Evolutionary conservation across 1,140 invertebrate species (phyloP).

Genomic region (Chymomyza costata): DNA sequence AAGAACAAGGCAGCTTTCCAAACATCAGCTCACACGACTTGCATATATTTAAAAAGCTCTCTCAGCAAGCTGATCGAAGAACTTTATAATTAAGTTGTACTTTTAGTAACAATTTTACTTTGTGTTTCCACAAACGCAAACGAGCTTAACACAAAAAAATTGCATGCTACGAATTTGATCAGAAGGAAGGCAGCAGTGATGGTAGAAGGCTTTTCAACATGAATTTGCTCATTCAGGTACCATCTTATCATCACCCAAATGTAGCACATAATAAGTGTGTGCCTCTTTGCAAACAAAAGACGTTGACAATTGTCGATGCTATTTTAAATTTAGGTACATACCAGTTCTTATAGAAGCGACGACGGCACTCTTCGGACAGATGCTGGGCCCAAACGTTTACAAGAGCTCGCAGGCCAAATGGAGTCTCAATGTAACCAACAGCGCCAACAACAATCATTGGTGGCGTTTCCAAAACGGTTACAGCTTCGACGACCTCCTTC

Average conservation of each 20-base stretch:
- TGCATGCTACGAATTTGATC: conserved; percentile 42
- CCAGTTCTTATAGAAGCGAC: conserved; percentile 99
- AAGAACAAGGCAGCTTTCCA: not conserved
- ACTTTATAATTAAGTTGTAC: conserved; percentile 74
- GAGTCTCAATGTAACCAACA: conserved; percentile 99
- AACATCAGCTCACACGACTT: conserved; percentile 75
- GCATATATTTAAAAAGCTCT: conserved; percentile 77
- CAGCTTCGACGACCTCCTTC: conserved; percentile 99
- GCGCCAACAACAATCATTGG: conserved; percentile 98
- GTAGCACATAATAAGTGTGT: too few species aligned
- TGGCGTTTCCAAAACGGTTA: conserved; percentile 98
- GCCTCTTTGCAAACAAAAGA: too few species aligned
- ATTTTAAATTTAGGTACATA: conserved; percentile 80
- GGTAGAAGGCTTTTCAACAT: conserved; percentile 63
- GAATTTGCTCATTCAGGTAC: conserved; percentile 65
- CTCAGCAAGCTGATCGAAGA: conserved; percentile 81
- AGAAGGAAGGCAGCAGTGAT: conserved; percentile 75
- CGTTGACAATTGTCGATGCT: conserved; percentile 61
- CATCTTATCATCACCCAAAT: conserved; percentile 72
- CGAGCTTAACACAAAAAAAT: not conserved
- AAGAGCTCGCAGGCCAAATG: conserved; percentile 94
- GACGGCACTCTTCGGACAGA: conserved; percentile 97
- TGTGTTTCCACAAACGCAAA: conserved; percentile 8
- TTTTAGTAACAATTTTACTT: conserved; percentile 37
- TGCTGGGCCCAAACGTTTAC: conserved; percentile 99